phyloP scores from a whole-genome alignment of 2,888 invertebrate genomes.

The Microdon myrmicae region DNA sequence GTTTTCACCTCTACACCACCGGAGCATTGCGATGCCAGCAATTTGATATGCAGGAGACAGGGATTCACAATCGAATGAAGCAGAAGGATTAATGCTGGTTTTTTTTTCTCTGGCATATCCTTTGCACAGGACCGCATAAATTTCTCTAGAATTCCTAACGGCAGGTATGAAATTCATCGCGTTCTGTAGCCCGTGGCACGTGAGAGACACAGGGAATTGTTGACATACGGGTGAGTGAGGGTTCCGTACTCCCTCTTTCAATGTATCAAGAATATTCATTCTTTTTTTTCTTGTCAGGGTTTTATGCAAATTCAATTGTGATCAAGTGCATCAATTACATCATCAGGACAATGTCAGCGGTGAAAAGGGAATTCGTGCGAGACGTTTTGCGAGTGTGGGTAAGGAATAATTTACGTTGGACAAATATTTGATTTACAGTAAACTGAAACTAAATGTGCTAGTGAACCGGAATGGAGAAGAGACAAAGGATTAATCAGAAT shows the following conservation, averaged over 20 bases:
- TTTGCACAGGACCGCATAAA: constrained; percentile 14
- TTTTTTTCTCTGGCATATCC: constrained; percentile 4
- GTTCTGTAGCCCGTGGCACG: constrained; percentile 39
- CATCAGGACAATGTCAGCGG: constrained; percentile 39
- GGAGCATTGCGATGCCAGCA: constrained; percentile 38
- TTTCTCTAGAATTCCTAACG: constrained; percentile 41
- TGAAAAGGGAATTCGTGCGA: constrained; percentile 3
- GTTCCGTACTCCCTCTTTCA: constrained; percentile 13
- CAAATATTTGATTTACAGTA: constrained; percentile 38
- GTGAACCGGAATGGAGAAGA: constrained; percentile 26
- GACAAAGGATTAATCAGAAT: no score
- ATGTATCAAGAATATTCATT: constrained; percentile 7
- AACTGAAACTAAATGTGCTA: constrained; percentile 17
- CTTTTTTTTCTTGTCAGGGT: constrained; percentile 39
- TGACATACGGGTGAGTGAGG: constrained; percentile 46
- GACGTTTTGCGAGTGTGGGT: constrained; percentile 26
- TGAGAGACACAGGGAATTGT: constrained; percentile 27
- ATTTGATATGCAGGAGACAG: constrained; percentile 37
- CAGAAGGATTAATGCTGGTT: constrained; percentile 53
- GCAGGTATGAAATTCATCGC: constrained; percentile 44
- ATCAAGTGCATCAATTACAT: constrained; percentile 53
- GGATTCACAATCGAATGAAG: constrained; percentile 48
- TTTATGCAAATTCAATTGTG: constrained; percentile 52
- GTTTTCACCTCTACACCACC: constrained; percentile 40
- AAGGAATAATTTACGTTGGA: constrained; percentile 23